Percentiles rank a stretch among this genome's conserved stretches.
These are phyloP conservation scores for Urocolius indicus DNA, from an alignment of 2,113 vertebrate genomes.

Conservation along the genomic window DNA sequence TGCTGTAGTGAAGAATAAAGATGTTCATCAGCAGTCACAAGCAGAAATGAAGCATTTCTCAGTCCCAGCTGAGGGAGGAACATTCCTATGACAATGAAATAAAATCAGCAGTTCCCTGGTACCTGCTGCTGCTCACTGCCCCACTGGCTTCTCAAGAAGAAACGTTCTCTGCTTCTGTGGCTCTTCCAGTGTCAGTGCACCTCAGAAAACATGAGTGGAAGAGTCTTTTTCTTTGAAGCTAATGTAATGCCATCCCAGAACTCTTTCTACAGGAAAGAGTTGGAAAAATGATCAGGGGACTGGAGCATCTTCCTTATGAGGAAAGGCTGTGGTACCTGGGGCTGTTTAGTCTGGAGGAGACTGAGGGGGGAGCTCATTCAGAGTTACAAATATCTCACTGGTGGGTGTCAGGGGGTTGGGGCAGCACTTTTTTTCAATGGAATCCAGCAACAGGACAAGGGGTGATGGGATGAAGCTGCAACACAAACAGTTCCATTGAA, in stretches of 20 bases:
- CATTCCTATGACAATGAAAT: neutral
- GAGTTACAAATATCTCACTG: too few species aligned
- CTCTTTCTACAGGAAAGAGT: neutral
- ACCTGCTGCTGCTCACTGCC: neutral
- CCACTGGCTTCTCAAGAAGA: neutral
- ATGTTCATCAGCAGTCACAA: neutral
- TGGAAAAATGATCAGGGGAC: too few species aligned
- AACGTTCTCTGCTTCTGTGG: neutral
- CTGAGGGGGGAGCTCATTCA: too few species aligned
- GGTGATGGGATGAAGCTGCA: too few species aligned
- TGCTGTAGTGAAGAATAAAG: neutral
- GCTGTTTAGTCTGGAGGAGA: too few species aligned
- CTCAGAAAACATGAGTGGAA: neutral
- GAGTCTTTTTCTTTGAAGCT: neutral
- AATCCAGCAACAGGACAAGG: too few species aligned
- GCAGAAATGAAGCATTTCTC: neutral
- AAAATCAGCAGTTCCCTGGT: neutral
- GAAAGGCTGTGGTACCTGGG: too few species aligned
- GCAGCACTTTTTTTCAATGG: too few species aligned
- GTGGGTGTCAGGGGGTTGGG: too few species aligned
- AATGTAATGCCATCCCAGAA: neutral
- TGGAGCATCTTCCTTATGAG: too few species aligned
- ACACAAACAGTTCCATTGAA: too few species aligned
- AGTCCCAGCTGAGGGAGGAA: neutral
- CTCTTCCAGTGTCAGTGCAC: neutral